A percentile compares a stretch with the other conserved stretches of the same genome.
phyloP scores from a whole-genome alignment of 2,797 vertebrate species.

The Columba guinea region DNA sequence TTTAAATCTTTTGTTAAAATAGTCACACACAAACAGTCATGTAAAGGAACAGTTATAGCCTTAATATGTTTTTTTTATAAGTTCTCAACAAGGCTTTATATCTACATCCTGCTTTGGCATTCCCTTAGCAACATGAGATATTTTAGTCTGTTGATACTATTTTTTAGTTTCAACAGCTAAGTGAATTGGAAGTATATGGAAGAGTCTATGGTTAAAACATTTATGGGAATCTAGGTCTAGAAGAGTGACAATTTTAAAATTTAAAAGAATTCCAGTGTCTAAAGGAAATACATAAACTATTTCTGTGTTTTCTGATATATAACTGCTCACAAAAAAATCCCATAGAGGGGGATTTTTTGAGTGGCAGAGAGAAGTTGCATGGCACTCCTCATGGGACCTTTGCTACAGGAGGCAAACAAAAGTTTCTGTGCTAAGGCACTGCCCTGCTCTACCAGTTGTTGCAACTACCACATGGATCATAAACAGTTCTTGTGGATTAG shows the following conservation, averaged over 20 bases:
- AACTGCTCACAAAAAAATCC: not conserved
- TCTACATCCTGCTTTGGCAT: not conserved
- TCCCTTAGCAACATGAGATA: not conserved
- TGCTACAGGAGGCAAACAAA: not conserved
- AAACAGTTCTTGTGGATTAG: not conserved
- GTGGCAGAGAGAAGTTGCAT: not conserved
- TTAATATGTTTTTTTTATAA: not conserved
- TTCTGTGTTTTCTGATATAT: not conserved
- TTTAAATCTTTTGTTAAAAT: not conserved
- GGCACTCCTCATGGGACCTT: not conserved
- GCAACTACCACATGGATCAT: not conserved
- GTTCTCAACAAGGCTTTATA: not conserved
- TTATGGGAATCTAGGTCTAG: not conserved
- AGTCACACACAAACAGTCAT: not conserved
- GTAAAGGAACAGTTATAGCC: not conserved
- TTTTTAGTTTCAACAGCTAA: not conserved
- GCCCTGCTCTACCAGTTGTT: not conserved
- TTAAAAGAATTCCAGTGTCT: not conserved
- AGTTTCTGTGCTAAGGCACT: not conserved
- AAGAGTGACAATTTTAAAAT: not conserved
- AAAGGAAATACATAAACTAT: not conserved
- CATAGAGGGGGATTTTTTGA: not conserved
- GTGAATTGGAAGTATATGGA: not conserved
- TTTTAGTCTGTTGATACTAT: not conserved
- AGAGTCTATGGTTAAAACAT: not conserved